Conservation (phyloP, 2,797 vertebrate genomes). For the Peromyscus eremicus region DNA sequence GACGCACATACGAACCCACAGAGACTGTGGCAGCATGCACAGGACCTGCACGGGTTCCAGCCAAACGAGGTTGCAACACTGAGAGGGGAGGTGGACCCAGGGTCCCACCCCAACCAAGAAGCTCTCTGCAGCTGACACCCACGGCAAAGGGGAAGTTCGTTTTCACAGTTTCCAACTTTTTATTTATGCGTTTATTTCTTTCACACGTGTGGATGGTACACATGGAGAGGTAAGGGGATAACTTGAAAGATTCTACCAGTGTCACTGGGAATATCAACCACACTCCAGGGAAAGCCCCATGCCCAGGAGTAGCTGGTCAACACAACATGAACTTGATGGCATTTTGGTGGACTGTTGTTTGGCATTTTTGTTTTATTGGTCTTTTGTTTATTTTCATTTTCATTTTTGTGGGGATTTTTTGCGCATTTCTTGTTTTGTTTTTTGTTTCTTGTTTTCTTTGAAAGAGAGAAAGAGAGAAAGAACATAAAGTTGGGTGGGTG, state of each 20-base stretch:
- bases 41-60: not conserved
- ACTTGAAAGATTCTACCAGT: not conserved
- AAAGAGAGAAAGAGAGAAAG: not conserved
- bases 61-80: no score
- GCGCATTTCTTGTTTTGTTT: not conserved
- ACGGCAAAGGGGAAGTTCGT: not conserved
- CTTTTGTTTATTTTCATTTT: not conserved
- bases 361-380: not conserved
- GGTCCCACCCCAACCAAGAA: not conserved
- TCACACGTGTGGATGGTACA: not conserved
- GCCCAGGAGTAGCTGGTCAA: not conserved
- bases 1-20: not conserved
- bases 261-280: not conserved
- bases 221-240: not conserved
- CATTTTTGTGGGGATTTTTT: not conserved
- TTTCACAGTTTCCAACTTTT: not conserved
- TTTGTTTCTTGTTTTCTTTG: not conserved
- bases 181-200: not conserved
- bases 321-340: not conserved
- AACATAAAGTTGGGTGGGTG: not conserved
- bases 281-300: not conserved
- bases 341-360: not conserved
- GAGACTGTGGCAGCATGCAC: fast-evolving
- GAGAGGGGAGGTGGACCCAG: not conserved
- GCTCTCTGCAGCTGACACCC: no score